Conservation (phyloP, 2,113 vertebrate genomes). For the Hippocampus abdominalis region DNA sequence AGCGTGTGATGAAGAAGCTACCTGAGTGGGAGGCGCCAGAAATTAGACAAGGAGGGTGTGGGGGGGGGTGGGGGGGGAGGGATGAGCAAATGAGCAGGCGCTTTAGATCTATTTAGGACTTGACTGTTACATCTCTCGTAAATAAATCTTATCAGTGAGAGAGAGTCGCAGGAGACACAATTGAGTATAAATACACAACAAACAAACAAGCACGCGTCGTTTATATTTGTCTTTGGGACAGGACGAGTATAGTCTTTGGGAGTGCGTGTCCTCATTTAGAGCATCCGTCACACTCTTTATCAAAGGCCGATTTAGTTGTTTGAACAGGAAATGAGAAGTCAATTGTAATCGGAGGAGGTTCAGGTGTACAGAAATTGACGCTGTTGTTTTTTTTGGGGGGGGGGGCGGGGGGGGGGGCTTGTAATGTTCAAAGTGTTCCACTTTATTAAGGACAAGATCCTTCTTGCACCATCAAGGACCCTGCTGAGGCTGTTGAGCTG, state of each 20-base stretch:
- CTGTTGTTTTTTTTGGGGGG: neutral
- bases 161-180: neutral
- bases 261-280: constrained; percentile 60
- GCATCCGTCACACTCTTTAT: neutral
- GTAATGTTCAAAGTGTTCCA: neutral
- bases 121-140: neutral
- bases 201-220: constrained; percentile 13
- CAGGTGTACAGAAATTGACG: neutral
- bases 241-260: constrained; percentile 30
- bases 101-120: neutral
- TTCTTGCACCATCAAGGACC: too few relatives aligned
- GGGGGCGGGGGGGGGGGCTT: too few relatives aligned
- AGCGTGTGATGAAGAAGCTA: constrained; percentile 23
- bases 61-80: constrained; percentile 5
- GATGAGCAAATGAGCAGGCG: neutral
- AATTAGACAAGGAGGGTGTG: constrained; percentile 10
- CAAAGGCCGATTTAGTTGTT: constrained; percentile 9
- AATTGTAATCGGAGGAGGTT: neutral
- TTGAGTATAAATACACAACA: constrained; percentile 9
- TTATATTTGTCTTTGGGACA: constrained; percentile 31
- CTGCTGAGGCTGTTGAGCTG: too few relatives aligned
- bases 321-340: constrained; percentile 33
- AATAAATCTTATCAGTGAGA: neutral
- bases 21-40: constrained; percentile 60
- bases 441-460: neutral